Conservation (phyloP, 2,888 invertebrate species). For the Julus scanicus region DNA sequence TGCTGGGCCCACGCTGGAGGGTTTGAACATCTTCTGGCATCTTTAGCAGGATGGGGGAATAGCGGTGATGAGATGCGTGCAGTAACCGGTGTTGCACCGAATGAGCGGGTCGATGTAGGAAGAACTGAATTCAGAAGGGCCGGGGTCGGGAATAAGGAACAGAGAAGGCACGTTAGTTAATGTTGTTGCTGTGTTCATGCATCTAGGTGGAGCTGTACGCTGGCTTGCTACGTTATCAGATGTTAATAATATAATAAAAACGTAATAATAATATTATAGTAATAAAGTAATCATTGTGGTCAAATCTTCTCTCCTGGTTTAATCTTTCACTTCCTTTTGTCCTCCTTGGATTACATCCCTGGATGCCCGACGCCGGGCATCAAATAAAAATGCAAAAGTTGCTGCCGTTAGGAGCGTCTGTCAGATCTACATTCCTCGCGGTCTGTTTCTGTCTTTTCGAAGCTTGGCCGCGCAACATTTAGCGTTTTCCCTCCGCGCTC, state of each 20-base stretch:
- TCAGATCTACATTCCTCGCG: not conserved
- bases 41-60: not conserved
- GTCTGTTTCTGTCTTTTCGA: not conserved
- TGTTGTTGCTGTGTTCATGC: not conserved
- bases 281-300: slow-evolving; percentile 1
- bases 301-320: not conserved
- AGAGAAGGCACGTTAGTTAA: slow-evolving; percentile 1
- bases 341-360: not conserved
- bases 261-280: not conserved
- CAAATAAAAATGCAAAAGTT: not conserved
- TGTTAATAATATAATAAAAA: slow-evolving; percentile 1
- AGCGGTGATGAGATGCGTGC: not conserved
- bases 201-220: slow-evolving; percentile 1
- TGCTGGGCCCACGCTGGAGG: not conserved
- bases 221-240: not conserved
- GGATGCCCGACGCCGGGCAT: not conserved
- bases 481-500: not conserved
- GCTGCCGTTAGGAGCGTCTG: not conserved
- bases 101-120: not conserved
- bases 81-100: not conserved
- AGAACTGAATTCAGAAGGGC: not conserved
- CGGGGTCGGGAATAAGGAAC: not conserved
- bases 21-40: not conserved
- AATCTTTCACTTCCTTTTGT: not conserved
- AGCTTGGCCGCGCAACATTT: not conserved